Evolutionary conservation across 2,797 vertebrate genomes (phyloP), one percentile per base, ranked within the genome.

Genomic region (Melanotaenia maccullochi): DNA sequence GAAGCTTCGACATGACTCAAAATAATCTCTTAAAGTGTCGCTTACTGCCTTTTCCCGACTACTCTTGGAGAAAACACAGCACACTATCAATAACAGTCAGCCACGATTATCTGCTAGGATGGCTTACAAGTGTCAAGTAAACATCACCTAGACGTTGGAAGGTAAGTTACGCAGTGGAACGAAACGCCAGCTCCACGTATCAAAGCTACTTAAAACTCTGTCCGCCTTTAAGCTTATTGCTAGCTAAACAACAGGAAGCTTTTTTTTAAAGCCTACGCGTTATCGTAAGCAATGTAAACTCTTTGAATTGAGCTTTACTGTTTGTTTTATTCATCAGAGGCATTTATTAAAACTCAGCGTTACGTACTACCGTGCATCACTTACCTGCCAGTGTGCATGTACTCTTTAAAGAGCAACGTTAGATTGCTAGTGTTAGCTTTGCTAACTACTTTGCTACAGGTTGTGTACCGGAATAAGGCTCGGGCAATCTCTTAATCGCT

Each of bases 231-330:
- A 92, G 85, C 89, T 83, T 22, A 65, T 64, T 25, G 76, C 81
- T 88, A 90, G 91, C 89, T 78, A 49, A 69, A 83, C 58, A 82
- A 81, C 82, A 76, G 84, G 81, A 87, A 87, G 81, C 83, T 83
- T 47, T 20, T 20, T 44, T 20, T 20, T 18, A 56, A 16, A 72
- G 22, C 60, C 60, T 80, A 85, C 79, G 76, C 79, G 68, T 84
- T 61, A 75, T 71, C 63, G 24, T 1, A 40, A n/a, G 32, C 28
- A 40, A 68, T 52, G 52, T 36, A 24, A 72, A 68, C 2, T 8
- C 18, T 59, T 35, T 28, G 1, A 44, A 1, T 14, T 0, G 5
- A 7, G 11, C 3, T 20, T 4, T 22, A 22, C 3, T 24, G 12
- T 38, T 22, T 0, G 8, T 1, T 0, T 47, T 55, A 9, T 25